These are phyloP conservation scores for Chaetogeoica ovagalla DNA, from an alignment of 2,888 invertebrate genomes.

Conservation along the genomic window DNA sequence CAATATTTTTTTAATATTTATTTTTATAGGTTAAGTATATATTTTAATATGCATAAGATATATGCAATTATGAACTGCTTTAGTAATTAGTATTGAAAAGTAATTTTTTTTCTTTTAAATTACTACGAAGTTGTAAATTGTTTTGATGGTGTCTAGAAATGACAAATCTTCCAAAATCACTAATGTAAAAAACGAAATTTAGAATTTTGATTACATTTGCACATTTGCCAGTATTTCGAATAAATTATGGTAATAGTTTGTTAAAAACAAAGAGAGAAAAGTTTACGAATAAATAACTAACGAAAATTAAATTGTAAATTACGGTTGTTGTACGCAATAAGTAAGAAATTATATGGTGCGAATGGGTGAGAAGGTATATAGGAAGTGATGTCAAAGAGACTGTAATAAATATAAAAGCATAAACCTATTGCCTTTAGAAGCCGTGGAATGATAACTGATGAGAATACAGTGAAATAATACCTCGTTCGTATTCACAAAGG, in stretches of 20 bases:
- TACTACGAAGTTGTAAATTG: too few relatives aligned
- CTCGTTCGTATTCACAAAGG: slow-evolving; percentile 20
- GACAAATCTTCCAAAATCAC: too few relatives aligned
- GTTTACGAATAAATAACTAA: slow-evolving; percentile 32
- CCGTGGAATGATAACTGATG: slow-evolving; percentile 24
- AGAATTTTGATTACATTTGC: neutral
- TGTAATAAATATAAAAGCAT: slow-evolving; percentile 31
- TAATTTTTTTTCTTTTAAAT: too few relatives aligned
- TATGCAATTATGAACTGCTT: too few relatives aligned
- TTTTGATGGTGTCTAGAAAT: too few relatives aligned
- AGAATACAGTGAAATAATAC: neutral
- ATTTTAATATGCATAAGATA: too few relatives aligned
- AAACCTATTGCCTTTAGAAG: slow-evolving; percentile 14
- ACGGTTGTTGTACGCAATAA: slow-evolving; percentile 3
- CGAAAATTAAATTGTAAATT: slow-evolving; percentile 9
- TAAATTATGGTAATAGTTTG: neutral
- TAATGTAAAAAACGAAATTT: neutral
- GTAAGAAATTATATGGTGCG: neutral
- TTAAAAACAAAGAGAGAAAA: slow-evolving; percentile 36
- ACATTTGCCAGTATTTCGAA: neutral
- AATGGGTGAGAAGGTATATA: neutral
- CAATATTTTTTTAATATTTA: too few relatives aligned
- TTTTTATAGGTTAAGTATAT: too few relatives aligned
- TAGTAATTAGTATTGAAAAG: too few relatives aligned
- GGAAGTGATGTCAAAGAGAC: slow-evolving; percentile 25